Conservation (phyloP, 2,797 vertebrate species). For the Podarcis siculus region DNA sequence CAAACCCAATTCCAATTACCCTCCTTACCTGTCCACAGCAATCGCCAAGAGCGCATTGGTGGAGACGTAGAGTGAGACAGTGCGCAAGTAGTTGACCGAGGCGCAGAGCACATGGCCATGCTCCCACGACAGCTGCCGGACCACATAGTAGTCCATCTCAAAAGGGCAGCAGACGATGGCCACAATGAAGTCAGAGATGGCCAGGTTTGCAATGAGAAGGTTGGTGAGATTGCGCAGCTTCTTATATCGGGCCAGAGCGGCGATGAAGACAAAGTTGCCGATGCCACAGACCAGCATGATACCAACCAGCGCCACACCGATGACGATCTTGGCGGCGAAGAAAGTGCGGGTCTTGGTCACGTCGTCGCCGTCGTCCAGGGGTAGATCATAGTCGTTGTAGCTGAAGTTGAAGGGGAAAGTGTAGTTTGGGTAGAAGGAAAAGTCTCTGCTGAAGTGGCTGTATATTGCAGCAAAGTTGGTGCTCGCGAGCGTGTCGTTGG, state of each 20-base stretch:
- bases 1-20: fast-evolving
- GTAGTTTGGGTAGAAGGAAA: conserved; percentile 64
- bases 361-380: conserved; percentile 87
- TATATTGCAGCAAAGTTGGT: conserved; percentile 67
- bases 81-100: conserved; percentile 93
- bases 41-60: conserved; percentile 96
- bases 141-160: conserved; percentile 97
- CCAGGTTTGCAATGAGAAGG: conserved; percentile 95
- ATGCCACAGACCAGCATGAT: conserved; percentile 96
- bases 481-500: not conserved
- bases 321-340: conserved; percentile 90
- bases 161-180: conserved; percentile 96
- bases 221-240: conserved; percentile 96
- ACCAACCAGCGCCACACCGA: conserved; percentile 87
- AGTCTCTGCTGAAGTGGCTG: conserved; percentile 41
- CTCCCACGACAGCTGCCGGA: conserved; percentile 93
- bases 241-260: conserved; percentile 89
- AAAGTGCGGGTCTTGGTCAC: conserved; percentile 91
- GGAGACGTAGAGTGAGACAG: conserved; percentile 93
- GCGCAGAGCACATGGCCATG: conserved; percentile 91
- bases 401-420: conserved; percentile 79
- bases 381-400: conserved; percentile 88
- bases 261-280: conserved; percentile 94
- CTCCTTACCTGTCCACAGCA: conserved; percentile 91
- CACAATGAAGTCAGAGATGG: conserved; percentile 95